Evolutionary conservation across 2,888 invertebrate species (phyloP), one percentile per base, ranked within the genome.

Genomic region (Leptopterna dolabrata): DNA sequence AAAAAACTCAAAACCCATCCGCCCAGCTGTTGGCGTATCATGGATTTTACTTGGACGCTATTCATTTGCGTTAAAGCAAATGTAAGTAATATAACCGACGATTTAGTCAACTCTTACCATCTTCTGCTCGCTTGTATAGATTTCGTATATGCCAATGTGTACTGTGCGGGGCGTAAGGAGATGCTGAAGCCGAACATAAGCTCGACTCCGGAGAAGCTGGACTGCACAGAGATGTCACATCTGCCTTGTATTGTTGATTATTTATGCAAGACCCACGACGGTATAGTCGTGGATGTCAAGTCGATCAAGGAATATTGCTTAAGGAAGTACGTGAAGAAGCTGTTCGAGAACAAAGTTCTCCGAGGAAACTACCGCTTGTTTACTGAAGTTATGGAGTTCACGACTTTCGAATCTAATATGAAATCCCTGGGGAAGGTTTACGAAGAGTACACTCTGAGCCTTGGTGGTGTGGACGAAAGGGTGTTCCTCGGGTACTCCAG

Each of bases 381-480:
- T 88, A 94, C 94, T 71, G 96, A 96, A 29, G 93, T 98, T 45
- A 93, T 98, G 90, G 96, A 97, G 89, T 93, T 95, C 41, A 93
- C 94, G 16, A 94, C 95, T 91, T 98, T 98, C 93, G 98, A 98
- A 90, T 93, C 93, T 24, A 99, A 98, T 92, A 94, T 95, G 45
- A 97, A 96, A 93, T 95, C 95, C 90, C 93, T 98, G 55, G 96
- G 96, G 90, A 96, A 95, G 91, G 93, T 95, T 14, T 99, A 99
- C 92, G 98, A 98, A 91, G 96, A 96, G 84, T 97, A 96, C 92
- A 96, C 99, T 30, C 93, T 98, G 55, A 97, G 95, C 91, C 96
- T 96, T 88, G 98, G 98, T 0, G 98, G 98, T 92, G 97, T 99
- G 92, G 99, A 99, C 92, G 99, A 99, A 92, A 94, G 98, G 91